These are phyloP conservation scores for Setipinna tenuifilis DNA, from an alignment of 2,797 vertebrate genomes.

Conservation along the genomic window DNA sequence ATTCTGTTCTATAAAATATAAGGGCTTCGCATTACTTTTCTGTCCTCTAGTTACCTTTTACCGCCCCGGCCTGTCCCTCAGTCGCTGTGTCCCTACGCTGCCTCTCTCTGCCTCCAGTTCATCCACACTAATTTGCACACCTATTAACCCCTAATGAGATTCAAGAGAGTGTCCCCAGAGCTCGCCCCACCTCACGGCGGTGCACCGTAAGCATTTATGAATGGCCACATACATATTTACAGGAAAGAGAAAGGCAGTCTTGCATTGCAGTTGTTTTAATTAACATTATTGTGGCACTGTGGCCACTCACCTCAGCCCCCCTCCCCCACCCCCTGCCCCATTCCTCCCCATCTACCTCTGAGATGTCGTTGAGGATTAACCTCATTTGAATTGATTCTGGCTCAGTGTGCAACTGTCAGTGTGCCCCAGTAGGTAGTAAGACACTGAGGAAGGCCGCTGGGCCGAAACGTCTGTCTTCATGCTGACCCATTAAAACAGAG, in stretches of 20 bases:
- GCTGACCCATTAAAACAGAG: no score
- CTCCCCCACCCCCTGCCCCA: not conserved
- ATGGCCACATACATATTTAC: not conserved
- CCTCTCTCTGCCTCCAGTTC: not conserved
- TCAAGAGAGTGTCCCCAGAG: not conserved
- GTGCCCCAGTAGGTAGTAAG: no score
- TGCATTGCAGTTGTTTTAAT: conserved; percentile 7
- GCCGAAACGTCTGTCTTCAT: no score
- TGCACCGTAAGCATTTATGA: not conserved
- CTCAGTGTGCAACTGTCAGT: not conserved
- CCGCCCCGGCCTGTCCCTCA: not conserved
- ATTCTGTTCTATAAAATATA: not conserved
- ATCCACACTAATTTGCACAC: not conserved
- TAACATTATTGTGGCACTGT: not conserved
- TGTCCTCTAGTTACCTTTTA: not conserved
- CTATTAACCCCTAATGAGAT: not conserved
- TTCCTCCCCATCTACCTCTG: not conserved
- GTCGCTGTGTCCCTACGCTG: not conserved
- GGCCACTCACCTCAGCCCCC: no score
- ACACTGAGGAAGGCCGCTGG: no score
- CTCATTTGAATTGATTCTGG: conserved; percentile 1
- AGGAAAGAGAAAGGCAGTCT: no score
- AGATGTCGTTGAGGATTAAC: not conserved
- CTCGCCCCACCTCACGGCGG: not conserved
- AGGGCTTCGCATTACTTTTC: not conserved